Percentiles rank a stretch among this genome's conserved stretches.
Conservation (phyloP, 2,797 vertebrate genomes). For the Protonibea diacanthus region DNA sequence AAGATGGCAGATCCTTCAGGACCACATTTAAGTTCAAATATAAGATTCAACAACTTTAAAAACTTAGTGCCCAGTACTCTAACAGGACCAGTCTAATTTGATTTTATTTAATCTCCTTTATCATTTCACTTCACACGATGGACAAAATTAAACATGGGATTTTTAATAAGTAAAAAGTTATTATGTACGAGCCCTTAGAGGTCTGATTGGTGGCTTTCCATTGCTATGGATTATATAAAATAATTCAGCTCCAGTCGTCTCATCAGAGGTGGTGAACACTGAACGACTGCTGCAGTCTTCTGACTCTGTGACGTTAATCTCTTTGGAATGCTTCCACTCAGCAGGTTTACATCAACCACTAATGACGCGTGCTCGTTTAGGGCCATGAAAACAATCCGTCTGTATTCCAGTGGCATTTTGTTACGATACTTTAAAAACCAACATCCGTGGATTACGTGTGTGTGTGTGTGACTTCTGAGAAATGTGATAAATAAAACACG, state of each 20-base stretch:
- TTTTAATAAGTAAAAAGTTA: background rate
- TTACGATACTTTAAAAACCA: background rate
- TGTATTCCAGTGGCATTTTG: background rate
- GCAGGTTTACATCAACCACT: constrained; percentile 27
- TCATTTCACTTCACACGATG: too few relatives aligned
- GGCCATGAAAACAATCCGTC: background rate
- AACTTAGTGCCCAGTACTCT: background rate
- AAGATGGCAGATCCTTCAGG: background rate
- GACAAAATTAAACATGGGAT: background rate
- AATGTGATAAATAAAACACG: background rate
- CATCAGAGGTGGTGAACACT: constrained; percentile 4
- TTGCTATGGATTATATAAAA: background rate
- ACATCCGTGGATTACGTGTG: background rate
- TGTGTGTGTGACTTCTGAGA: too few relatives aligned
- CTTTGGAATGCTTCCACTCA: constrained; percentile 33
- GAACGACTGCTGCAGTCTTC: background rate
- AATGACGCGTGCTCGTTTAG: background rate
- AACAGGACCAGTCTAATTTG: background rate
- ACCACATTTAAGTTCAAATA: background rate
- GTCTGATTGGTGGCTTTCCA: background rate
- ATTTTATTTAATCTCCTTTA: background rate
- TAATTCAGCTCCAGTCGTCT: background rate
- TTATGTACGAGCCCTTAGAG: background rate
- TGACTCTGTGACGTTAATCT: constrained; percentile 4
- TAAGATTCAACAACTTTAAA: background rate